Conservation (phyloP, 2,113 vertebrate species). For the Bungarus multicinctus region DNA sequence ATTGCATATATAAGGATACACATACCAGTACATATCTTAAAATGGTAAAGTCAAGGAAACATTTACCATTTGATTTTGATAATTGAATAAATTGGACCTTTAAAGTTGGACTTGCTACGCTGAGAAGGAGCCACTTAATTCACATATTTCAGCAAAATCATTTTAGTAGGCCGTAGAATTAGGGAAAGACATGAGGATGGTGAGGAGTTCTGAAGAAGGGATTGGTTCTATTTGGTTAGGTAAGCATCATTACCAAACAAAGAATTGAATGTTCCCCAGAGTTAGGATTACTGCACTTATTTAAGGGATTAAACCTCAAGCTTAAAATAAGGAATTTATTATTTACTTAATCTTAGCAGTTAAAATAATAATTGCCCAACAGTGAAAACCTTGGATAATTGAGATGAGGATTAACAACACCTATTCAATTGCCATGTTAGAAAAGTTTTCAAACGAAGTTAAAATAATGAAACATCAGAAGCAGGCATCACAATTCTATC, state of each 20-base stretch:
- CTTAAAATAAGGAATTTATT: not conserved
- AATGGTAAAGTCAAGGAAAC: not conserved
- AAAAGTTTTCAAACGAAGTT: not conserved
- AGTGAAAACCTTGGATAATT: not conserved
- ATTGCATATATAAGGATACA: not conserved
- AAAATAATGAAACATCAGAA: not conserved
- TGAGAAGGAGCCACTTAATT: not conserved
- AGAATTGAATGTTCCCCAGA: not conserved
- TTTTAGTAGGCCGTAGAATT: not conserved
- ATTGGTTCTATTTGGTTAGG: not conserved
- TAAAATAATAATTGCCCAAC: not conserved
- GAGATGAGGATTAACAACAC: not conserved
- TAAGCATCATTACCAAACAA: not conserved
- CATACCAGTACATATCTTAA: not conserved
- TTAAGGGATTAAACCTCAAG: not conserved
- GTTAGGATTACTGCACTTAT: not conserved
- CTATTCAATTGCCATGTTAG: not conserved
- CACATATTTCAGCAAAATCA: not conserved
- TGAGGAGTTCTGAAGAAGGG: not conserved
- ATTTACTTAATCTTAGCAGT: not conserved
- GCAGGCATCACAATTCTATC: not conserved
- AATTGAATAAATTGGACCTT: not conserved
- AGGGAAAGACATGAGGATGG: not conserved
- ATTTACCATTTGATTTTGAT: not conserved
- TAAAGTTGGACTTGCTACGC: not conserved